A percentile compares a stretch with the other conserved stretches of the same genome.
phyloP scores from a whole-genome alignment of 2,797 vertebrate genomes.

The Malurus splendens region DNA sequence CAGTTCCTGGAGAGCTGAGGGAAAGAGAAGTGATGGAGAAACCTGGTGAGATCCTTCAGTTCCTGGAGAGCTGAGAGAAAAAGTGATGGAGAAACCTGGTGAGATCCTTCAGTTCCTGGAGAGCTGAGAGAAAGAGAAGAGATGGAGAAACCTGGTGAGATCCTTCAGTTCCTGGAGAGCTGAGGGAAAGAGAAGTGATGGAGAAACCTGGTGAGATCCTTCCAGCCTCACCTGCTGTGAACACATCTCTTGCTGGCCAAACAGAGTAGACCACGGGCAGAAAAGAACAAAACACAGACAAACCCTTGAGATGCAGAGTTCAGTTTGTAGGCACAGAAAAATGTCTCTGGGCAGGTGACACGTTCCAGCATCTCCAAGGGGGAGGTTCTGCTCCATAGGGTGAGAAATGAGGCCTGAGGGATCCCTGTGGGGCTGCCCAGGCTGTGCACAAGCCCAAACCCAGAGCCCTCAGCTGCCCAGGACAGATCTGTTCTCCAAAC shows the following conservation, averaged over 20 bases:
- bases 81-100: not conserved
- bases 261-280: not conserved
- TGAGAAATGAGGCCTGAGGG: not conserved
- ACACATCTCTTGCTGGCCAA: not conserved
- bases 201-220: not conserved
- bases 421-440: not conserved
- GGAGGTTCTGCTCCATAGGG: not conserved
- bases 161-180: not conserved
- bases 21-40: not conserved
- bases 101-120: not conserved
- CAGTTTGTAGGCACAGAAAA: not conserved
- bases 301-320: not conserved
- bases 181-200: no score
- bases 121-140: not conserved
- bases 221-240: not conserved
- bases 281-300: not conserved
- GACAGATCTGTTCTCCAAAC: not conserved
- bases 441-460: not conserved
- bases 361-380: rapidly evolving
- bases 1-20: not conserved
- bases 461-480: no score
- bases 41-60: not conserved
- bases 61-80: not conserved
- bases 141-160: not conserved
- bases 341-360: not conserved